Evolutionary conservation across 2,888 invertebrate genomes (phyloP).

Genomic region (Drosophila neotestacea): DNA sequence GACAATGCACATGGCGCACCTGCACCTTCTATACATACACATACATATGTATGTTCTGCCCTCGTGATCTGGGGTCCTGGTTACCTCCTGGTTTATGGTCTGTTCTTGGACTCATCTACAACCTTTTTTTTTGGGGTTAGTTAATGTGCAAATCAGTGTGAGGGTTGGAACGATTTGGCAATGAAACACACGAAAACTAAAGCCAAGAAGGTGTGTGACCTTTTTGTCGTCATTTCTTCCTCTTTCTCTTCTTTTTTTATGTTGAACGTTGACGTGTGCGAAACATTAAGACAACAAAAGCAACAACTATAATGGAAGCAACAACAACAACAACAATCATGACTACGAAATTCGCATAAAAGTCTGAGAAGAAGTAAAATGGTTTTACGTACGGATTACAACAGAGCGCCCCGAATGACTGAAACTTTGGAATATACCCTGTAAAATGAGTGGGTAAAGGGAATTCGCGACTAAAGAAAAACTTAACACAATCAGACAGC

Average conservation of each 20-base stretch:
- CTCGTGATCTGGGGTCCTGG: slow-evolving; percentile 17
- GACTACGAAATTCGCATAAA: slow-evolving; percentile 73
- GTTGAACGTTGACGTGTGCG: slow-evolving; percentile 65
- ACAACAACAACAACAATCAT: slow-evolving; percentile 44
- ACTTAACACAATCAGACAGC: too few species aligned
- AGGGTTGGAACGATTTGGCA: slow-evolving; percentile 54
- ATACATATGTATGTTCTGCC: slow-evolving; percentile 13
- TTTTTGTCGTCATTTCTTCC: slow-evolving; percentile 52
- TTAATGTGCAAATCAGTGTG: slow-evolving; percentile 48
- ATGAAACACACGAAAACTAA: slow-evolving; percentile 39
- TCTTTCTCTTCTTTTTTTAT: slow-evolving; percentile 15
- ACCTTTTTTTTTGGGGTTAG: slow-evolving; percentile 43
- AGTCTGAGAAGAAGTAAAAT: slow-evolving; percentile 72
- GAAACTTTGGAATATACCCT: slow-evolving; percentile 27
- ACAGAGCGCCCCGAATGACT: slow-evolving; percentile 40
- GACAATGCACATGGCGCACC: slow-evolving; percentile 49
- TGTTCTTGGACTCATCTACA: slow-evolving; percentile 17
- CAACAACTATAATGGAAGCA: slow-evolving; percentile 29
- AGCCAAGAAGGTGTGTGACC: slow-evolving; percentile 76
- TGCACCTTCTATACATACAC: slow-evolving; percentile 29
- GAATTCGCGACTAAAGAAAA: not conserved
- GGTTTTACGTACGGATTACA: slow-evolving; percentile 68
- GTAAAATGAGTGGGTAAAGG: not conserved
- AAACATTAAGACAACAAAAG: slow-evolving; percentile 65
- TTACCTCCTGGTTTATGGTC: slow-evolving; percentile 25